Evolutionary conservation across 1,140 invertebrate species (phyloP), one percentile per base, ranked within the genome.

Genomic region (Daktulosphaira vitifoliae): DNA sequence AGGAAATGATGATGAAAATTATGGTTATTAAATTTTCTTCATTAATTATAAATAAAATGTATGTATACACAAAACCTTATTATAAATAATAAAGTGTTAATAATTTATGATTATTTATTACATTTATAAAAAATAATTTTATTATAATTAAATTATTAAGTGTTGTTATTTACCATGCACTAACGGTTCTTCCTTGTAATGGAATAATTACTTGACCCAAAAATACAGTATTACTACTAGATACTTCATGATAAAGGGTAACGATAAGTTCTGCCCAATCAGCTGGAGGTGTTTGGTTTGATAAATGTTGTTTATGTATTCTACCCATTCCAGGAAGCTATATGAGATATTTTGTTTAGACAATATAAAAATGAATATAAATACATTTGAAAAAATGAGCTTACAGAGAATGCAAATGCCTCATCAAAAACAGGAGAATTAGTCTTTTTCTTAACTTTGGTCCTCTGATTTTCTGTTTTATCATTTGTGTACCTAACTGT

Each of bases 381-480:
- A n/a, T n/a, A n/a, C n/a, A n/a, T n/a, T n/a, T n/a, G 15, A 39
- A 56, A 3, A 59, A 29, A 26, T 18, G n/a, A 39, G 39, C 80
- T 75, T 76, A 87, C 85, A 81, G 90, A 86, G 81, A 93, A 93
- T 71, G 83, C 81, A 76, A 93, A 90, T 66, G 82, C 83, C 77
- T 95, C 91, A 73, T 94, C 88, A 76, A 90, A 95, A 70, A 87
- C 83, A 22, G 91, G 90, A 73, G 85, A 87, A 67, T 87, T 84
- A 49, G 90, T 93, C 79, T 93, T 94, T 77, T 92, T 92, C 73
- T 83, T 85, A 46, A 87, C 84, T 77, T 89, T 91, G 15, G 90
- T 92, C 71, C 86, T 82, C 74, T 86, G 88, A n/a, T 82, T 82
- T 68, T 91, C 83, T 76, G 82, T 81, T 74, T 88, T 87, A 67